Evolutionary conservation across 1,140 invertebrate genomes (phyloP).

Genomic region (Aphelinus certus): DNA sequence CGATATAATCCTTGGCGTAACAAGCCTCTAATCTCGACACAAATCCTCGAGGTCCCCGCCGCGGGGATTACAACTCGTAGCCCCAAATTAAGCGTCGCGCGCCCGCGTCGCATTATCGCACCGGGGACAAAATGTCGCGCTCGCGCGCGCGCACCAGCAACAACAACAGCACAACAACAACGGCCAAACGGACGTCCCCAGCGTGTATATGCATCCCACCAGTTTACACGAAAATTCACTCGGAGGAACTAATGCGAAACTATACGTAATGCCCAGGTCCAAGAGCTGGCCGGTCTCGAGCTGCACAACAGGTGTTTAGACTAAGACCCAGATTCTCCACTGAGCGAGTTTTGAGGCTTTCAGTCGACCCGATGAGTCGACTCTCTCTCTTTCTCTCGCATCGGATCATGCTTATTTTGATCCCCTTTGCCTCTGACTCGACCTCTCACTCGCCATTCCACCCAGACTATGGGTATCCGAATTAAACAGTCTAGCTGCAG

Average conservation of each 20-base stretch:
- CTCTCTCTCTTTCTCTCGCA: too few relatives aligned
- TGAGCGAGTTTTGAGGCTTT: too few relatives aligned
- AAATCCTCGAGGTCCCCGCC: conserved; percentile 57
- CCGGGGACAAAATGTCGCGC: conserved; percentile 6
- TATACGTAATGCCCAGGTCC: conserved; percentile 46
- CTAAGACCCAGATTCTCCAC: too few relatives aligned
- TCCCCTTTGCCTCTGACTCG: too few relatives aligned
- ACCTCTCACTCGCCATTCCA: too few relatives aligned
- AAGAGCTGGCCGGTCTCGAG: too few relatives aligned
- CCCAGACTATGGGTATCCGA: too few relatives aligned
- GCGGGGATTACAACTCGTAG: conserved; percentile 63
- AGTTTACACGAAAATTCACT: conserved; percentile 64
- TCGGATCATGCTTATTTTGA: too few relatives aligned
- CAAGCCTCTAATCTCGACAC: conserved; percentile 61
- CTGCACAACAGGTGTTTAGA: conserved; percentile 20
- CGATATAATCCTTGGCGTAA: conserved; percentile 65
- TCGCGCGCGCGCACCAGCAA: neutral
- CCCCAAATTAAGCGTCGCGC: conserved; percentile 61
- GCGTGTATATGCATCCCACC: neutral
- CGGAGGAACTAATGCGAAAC: conserved; percentile 58
- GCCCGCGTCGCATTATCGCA: neutral
- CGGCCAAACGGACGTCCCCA: too few relatives aligned
- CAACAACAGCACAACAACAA: too few relatives aligned
- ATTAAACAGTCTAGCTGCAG: too few relatives aligned
- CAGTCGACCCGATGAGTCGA: too few relatives aligned